Conservation (phyloP, 53 echinoderm and acorn worm species). For the Patiria pectinifera region DNA sequence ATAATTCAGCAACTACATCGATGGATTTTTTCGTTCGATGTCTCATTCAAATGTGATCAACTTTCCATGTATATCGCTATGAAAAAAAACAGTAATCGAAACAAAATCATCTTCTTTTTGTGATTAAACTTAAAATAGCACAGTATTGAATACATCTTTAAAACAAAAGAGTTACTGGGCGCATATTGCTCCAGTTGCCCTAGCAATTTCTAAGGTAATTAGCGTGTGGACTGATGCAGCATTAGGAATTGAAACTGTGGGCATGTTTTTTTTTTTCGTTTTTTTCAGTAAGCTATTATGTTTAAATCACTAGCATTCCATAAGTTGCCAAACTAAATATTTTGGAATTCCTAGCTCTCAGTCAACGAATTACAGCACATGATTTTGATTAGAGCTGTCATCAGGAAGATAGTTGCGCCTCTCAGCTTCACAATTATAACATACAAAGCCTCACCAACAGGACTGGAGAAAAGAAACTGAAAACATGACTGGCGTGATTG, state of each 20-base stretch:
- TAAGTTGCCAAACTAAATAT: slow-evolving; percentile 29
- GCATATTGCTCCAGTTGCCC: no score
- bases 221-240: no score
- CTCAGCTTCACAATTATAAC: not conserved
- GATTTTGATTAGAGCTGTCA: slow-evolving; percentile 39
- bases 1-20: no score
- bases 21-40: no score
- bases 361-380: slow-evolving; percentile 48
- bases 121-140: no score
- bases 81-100: no score
- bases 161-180: not conserved
- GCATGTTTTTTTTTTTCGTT: not conserved
- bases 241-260: not conserved
- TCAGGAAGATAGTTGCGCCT: not conserved
- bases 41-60: no score
- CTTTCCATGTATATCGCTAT: no score
- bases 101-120: no score
- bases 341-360: slow-evolving; percentile 18
- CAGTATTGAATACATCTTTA: not conserved
- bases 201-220: no score
- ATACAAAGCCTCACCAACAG: not conserved
- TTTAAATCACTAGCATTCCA: slow-evolving; percentile 21
- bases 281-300: not conserved
- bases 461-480: not conserved
- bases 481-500: slow-evolving; percentile 22